These are phyloP conservation scores for Actinopyga echinites DNA, from an alignment of 53 echinoderm and acorn worm genomes.

Conservation along the genomic window DNA sequence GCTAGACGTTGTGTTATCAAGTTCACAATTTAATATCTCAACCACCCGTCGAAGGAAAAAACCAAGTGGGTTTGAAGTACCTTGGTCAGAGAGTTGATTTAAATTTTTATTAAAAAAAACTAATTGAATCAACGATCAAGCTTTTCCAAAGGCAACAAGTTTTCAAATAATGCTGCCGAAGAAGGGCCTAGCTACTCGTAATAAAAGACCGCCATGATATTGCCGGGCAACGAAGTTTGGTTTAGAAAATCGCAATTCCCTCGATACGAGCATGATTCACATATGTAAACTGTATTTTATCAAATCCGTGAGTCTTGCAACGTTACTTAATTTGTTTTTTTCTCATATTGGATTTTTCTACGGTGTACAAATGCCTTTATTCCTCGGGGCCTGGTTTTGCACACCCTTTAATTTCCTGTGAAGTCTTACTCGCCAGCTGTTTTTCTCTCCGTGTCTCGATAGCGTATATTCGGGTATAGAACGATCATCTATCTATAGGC, in stretches of 20 bases:
- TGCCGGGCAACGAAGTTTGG: conserved; percentile 36
- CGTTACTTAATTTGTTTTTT: conserved; percentile 43
- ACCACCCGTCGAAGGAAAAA: background rate
- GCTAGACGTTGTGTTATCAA: background rate
- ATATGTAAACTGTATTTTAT: conserved; percentile 40
- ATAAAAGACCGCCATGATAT: conserved; percentile 12
- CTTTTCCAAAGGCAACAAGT: no score
- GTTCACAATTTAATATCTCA: conserved; percentile 23
- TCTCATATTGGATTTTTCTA: conserved; percentile 35
- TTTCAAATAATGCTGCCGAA: no score
- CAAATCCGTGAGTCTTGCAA: conserved; percentile 26
- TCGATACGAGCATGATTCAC: conserved; percentile 14
- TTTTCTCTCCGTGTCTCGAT: background rate
- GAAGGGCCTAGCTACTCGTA: background rate
- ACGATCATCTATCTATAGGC: no score
- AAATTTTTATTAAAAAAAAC: conserved; percentile 20
- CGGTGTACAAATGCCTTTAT: conserved; percentile 34
- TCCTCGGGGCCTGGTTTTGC: conserved; percentile 36
- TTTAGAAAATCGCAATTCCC: conserved; percentile 27
- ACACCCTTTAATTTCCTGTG: conserved; percentile 40
- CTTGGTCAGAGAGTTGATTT: conserved; percentile 16
- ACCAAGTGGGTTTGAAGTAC: conserved; percentile 17
- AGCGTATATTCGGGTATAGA: background rate
- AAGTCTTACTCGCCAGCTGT: conserved; percentile 14
- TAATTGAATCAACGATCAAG: conserved; percentile 33